Conservation (phyloP, 2,797 vertebrate genomes). For the Morus bassanus region DNA sequence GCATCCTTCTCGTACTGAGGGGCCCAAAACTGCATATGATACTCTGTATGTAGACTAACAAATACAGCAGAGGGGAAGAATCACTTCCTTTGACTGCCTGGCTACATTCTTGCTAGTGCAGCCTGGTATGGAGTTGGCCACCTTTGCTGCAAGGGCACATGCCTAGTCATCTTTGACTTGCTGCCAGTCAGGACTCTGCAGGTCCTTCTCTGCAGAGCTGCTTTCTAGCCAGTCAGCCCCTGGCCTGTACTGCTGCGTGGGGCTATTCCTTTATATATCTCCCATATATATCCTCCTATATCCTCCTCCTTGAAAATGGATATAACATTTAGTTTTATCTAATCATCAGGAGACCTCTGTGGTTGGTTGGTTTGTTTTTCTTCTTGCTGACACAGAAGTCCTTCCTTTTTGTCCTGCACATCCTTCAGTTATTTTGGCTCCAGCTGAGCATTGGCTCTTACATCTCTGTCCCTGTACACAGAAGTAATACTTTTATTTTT, state of each 20-base stretch:
- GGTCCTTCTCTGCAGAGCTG: not conserved
- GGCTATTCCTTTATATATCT: not conserved
- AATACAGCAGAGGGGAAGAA: not conserved
- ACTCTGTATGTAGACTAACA: not conserved
- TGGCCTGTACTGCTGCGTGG: fast-evolving
- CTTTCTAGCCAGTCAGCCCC: not conserved
- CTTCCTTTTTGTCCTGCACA: not conserved
- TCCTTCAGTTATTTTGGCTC: not conserved
- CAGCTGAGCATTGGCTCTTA: not conserved
- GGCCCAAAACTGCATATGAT: not conserved
- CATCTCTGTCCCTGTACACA: not conserved
- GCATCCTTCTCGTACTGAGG: not conserved
- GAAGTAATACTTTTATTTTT: not conserved
- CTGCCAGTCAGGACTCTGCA: not conserved
- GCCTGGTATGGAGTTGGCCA: fast-evolving
- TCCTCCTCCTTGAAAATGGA: not conserved
- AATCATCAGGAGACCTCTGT: not conserved
- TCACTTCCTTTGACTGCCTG: not conserved
- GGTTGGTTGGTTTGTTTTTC: not conserved
- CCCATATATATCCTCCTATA: too few species aligned
- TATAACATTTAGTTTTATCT: not conserved
- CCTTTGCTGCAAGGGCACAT: not conserved
- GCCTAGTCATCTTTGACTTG: not conserved
- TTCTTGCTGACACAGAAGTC: not conserved
- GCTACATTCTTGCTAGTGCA: not conserved